Percentiles rank a stretch among this genome's conserved stretches.
These are phyloP conservation scores for Heliconius melpomene DNA, from an alignment of 1,140 invertebrate species.

Conservation along the genomic window DNA sequence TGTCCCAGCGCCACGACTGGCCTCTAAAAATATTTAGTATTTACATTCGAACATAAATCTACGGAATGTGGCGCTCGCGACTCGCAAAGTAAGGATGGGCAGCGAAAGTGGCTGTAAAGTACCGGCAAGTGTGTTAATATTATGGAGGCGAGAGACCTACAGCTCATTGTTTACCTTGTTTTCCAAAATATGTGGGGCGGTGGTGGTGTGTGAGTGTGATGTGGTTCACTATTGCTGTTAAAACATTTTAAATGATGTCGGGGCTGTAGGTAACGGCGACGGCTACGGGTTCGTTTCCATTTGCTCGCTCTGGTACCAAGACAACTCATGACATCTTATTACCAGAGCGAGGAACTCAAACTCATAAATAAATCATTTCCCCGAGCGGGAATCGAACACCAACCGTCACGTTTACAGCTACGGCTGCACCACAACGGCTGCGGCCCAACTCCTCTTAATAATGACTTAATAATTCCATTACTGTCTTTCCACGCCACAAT, in stretches of 20 bases:
- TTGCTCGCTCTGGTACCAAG: neutral
- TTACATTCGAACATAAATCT: neutral
- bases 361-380: too few species aligned
- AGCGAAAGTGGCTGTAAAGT: neutral
- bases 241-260: too few species aligned
- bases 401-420: too few species aligned
- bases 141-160: conserved; percentile 12
- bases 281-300: too few species aligned
- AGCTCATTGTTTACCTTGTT: conserved; percentile 1
- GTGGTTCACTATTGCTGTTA: neutral
- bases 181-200: neutral
- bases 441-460: neutral
- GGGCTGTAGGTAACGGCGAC: too few species aligned
- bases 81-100: neutral
- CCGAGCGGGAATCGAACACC: too few species aligned
- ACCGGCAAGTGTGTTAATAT: conserved; percentile 15
- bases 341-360: too few species aligned
- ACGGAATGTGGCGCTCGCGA: neutral
- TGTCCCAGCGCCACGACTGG: too few species aligned
- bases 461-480: neutral
- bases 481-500: conserved; percentile 6
- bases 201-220: neutral
- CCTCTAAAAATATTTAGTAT: neutral
- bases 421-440: too few species aligned
- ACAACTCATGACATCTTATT: neutral